Conservation (phyloP, 2,888 invertebrate genomes). For the Masnerella sp. region DNA sequence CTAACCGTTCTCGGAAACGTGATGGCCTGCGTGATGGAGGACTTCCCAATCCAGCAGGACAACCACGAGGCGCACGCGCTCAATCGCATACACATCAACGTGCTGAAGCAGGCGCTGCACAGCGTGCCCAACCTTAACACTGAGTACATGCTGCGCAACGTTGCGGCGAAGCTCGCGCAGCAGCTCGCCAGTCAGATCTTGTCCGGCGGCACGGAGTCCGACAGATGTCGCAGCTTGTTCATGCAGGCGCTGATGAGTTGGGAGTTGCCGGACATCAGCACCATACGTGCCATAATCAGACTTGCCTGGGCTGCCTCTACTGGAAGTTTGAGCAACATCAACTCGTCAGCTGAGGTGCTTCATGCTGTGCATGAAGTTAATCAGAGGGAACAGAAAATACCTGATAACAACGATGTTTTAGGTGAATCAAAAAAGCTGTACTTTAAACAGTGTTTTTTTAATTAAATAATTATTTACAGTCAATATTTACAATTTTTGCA, state of each 20-base stretch:
- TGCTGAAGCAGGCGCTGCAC: constrained; percentile 89
- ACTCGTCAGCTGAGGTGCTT: constrained; percentile 81
- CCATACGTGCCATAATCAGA: constrained; percentile 86
- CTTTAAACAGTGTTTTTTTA: no score
- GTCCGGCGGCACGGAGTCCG: constrained; percentile 78
- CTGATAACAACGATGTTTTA: constrained; percentile 84
- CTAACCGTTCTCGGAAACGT: constrained; percentile 92
- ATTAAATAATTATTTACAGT: no score
- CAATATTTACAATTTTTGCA: no score
- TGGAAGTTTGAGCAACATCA: constrained; percentile 82
- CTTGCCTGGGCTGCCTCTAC: constrained; percentile 89
- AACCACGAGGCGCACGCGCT: constrained; percentile 74
- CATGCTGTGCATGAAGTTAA: constrained; percentile 83
- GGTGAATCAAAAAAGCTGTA: constrained; percentile 78
- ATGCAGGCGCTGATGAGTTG: constrained; percentile 82
- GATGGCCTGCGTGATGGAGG: constrained; percentile 81
- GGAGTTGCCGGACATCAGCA: constrained; percentile 85
- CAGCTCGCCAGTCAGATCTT: constrained; percentile 86
- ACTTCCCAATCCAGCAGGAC: constrained; percentile 79
- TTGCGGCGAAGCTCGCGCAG: constrained; percentile 90
- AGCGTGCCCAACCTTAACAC: constrained; percentile 90
- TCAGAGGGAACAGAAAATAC: constrained; percentile 78
- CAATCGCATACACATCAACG: constrained; percentile 78
- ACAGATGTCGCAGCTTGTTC: constrained; percentile 79
- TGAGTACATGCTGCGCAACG: constrained; percentile 90